phyloP scores from a whole-genome alignment of 2,888 invertebrate species.

The Drosophila incognita region DNA sequence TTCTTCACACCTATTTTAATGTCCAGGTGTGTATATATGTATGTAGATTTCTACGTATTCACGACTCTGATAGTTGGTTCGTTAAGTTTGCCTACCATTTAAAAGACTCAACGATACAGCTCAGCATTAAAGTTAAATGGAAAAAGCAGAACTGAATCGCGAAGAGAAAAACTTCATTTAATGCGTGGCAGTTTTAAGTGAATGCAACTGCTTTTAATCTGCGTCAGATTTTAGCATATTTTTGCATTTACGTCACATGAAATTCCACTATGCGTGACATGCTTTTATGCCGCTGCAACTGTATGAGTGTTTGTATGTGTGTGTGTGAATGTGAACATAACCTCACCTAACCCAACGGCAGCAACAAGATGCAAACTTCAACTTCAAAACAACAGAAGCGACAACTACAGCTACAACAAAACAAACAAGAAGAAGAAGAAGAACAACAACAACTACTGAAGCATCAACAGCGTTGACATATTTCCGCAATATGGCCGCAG shows the following conservation, averaged over 20 bases:
- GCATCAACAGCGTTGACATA: constrained; percentile 65
- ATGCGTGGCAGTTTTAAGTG: constrained; percentile 31
- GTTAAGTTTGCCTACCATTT: constrained; percentile 15
- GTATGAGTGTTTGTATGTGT: constrained; percentile 18
- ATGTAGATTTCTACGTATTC: neutral
- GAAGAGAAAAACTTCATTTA: constrained; percentile 16
- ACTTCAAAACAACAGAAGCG: constrained; percentile 63
- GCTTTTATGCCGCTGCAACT: constrained; percentile 56
- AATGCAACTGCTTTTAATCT: constrained; percentile 59
- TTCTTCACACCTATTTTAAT: neutral
- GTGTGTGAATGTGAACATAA: constrained; percentile 53
- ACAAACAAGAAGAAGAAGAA: constrained; percentile 24
- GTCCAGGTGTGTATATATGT: neutral
- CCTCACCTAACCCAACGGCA: constrained; percentile 62
- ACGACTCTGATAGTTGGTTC: constrained; percentile 18
- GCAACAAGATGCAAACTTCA: constrained; percentile 68
- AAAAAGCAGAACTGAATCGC: constrained; percentile 13
- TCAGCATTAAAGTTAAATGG: neutral
- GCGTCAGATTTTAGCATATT: constrained; percentile 70
- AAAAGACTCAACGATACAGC: constrained; percentile 5
- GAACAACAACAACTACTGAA: constrained; percentile 20
- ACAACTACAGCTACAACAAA: constrained; percentile 18
- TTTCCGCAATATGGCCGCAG: constrained; percentile 74
- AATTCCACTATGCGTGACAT: constrained; percentile 76
- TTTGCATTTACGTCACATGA: constrained; percentile 77